phyloP scores from a whole-genome alignment of 2,113 vertebrate species.

The Rutilus rutilus region DNA sequence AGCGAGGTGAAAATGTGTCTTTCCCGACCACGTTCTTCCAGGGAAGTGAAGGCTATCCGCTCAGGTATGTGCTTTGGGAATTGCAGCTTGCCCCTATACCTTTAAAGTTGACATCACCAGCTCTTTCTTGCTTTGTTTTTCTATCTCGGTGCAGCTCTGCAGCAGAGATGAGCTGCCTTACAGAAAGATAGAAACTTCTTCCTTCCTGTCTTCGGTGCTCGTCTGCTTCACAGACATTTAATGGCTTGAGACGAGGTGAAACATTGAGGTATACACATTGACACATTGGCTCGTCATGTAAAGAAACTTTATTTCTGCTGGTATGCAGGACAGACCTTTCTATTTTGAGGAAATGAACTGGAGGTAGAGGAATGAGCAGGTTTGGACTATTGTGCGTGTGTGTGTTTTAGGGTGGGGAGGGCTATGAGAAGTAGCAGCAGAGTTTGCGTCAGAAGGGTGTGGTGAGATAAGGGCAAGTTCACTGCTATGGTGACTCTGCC shows the following conservation, averaged over 20 bases:
- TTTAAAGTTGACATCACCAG: slow-evolving; percentile 44
- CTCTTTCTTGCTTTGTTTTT: slow-evolving; percentile 20
- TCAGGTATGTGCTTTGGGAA: slow-evolving; percentile 48
- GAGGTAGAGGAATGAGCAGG: slow-evolving; percentile 21
- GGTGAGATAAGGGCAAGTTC: slow-evolving; percentile 56
- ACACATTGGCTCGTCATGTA: background rate
- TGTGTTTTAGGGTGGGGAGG: slow-evolving; percentile 34
- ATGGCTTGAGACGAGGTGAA: slow-evolving; percentile 11
- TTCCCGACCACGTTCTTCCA: background rate
- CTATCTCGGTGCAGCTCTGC: slow-evolving; percentile 11
- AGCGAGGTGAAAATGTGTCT: background rate
- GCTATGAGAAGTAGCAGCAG: slow-evolving; percentile 53
- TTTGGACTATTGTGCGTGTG: slow-evolving; percentile 3
- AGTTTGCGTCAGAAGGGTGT: slow-evolving; percentile 60
- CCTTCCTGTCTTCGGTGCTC: slow-evolving; percentile 50
- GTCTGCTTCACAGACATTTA: background rate
- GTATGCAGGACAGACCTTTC: background rate
- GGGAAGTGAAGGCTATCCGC: slow-evolving; percentile 3
- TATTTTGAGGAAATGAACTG: background rate
- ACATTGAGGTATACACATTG: background rate
- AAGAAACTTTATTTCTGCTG: background rate
- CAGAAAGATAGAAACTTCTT: slow-evolving; percentile 24
- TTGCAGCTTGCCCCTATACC: slow-evolving; percentile 25
- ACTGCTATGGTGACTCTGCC: slow-evolving; percentile 49
- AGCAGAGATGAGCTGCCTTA: slow-evolving; percentile 6